phyloP scores from a whole-genome alignment of 2,113 vertebrate genomes.

The Labeo rohita region DNA sequence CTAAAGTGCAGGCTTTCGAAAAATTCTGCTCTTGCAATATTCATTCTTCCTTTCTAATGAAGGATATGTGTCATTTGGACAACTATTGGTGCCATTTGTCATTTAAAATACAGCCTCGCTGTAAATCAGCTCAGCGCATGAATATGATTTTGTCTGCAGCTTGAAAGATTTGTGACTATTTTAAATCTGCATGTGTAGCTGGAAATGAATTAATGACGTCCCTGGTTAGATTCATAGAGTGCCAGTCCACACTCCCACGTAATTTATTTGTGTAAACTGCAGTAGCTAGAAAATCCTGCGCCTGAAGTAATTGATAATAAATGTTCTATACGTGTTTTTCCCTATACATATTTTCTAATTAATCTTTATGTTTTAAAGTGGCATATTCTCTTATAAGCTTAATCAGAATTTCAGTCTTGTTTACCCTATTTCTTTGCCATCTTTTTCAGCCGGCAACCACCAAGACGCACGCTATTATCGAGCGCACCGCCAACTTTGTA shows the following conservation, averaged over 20 bases:
- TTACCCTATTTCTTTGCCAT: conserved; percentile 44
- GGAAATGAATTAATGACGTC: not conserved
- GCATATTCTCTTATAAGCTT: not conserved
- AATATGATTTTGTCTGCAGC: conserved; percentile 48
- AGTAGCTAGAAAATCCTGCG: not conserved
- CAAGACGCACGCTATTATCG: conserved; percentile 97
- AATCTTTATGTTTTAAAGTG: not conserved
- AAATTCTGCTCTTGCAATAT: conserved; percentile 58
- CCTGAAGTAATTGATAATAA: not conserved
- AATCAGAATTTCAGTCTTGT: not conserved
- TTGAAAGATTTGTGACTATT: conserved; percentile 26
- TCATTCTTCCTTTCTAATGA: conserved; percentile 50
- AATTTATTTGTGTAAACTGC: conserved; percentile 4
- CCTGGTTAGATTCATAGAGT: conserved; percentile 8
- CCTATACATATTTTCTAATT: not conserved
- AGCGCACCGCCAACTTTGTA: conserved; percentile 95
- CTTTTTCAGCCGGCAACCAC: conserved; percentile 87
- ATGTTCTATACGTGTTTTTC: not conserved
- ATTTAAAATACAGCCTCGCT: conserved; percentile 57
- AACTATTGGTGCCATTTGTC: conserved; percentile 63
- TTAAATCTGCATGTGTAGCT: not conserved
- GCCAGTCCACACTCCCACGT: not conserved
- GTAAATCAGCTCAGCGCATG: conserved; percentile 58
- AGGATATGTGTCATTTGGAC: conserved; percentile 51
- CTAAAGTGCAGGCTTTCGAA: not conserved